Evolutionary conservation across 2,113 vertebrate genomes (phyloP), one percentile per base, ranked within the genome.

Genomic region (Hippolais icterina): DNA sequence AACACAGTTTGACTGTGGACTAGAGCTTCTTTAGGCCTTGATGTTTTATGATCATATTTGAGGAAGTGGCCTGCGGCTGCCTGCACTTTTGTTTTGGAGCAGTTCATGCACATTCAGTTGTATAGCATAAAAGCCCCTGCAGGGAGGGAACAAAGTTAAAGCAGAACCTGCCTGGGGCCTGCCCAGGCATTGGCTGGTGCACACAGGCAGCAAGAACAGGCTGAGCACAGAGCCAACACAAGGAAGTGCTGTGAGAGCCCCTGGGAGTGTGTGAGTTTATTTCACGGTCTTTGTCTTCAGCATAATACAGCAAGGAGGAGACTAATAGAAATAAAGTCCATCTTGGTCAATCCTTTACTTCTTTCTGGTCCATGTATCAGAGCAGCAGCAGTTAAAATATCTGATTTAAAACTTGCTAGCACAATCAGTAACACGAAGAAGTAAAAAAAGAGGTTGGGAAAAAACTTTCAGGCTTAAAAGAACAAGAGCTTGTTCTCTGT

Each of bases 161-260:
- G 59, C 50, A 69, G 63, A 72, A 27, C 9, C 19, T 27, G 13
- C 16, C 19, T 15, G 35, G 28, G 60, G 33, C 41, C 4, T 20
- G 64, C 10, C 52, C 56, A 42, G 60, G 6, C 15, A 2, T 31
- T 61, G 17, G 18, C 57, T 46, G 42, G 15, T 28, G 66, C 33
- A 19, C 50, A 15, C 17, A 42, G 42, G n/a, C 44, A 54, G 69
- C 2, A 1, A 15, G 31, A 41, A 41, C 0, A 0, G 61, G 52
- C 52, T 59, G 71, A 29, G 70, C 44, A 57, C 7, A 41, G 39
- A 63, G 61, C 33, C 39, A 46, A 49, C 1, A 3, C 25, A 27
- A 10, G 28, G 29, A 2, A 6, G 24, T 15, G 2, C 68, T 11
- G 41, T 0, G 0, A 50, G 63, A 86, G n/a, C 27, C 24, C 18